Base-by-base conservation (phyloP, 2,113 vertebrate species). In the Heliornis fulica region DNA sequence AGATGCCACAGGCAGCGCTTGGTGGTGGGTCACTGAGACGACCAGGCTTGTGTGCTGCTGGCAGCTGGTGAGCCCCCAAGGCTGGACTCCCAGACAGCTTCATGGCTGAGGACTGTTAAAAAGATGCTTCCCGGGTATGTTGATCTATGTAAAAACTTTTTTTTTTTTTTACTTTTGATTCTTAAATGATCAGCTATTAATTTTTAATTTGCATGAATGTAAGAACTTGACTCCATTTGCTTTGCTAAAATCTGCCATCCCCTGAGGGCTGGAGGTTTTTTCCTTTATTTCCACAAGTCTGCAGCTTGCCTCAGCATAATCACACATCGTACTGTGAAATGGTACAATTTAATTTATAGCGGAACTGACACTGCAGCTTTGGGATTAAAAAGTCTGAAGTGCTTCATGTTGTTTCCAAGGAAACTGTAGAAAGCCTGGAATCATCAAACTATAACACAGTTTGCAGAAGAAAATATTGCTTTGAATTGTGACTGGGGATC, bases 11-110 rank as follows among this genome's bases (percentile, higher is more conserved):
- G 71, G 31, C n/a, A 60, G 48, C 2, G 2, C 32, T 18, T 15
- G 41, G 66, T 45, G 54, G 29, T 45, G 70, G 70, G 83, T 71
- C 3, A 11, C 36, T 38, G 41, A 57, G 36, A 41, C 1, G 12
- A n/a, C 22, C 0, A 0, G 7, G 63, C 43, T 54, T 7, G 11
- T 12, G 43, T 53, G 11, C 61, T 63, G 29, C 1, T 5, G 0
- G 82, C 80, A 87, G 21, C 36, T 3, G 9, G 50, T 32, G 54
- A 68, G 53, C 19, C 31, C 50, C 23, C 1, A 4, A 11, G 21
- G 15, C n/a, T 51, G 57, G 4, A 94, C 38, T 9, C 36, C 57
- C 45, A 82, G 5, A 1, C 0, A 0, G 51, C 68, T 36, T 43
- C 31, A 16, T 0, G 1, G 60, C 41, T 31, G 76, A 83, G 25